Evolutionary conservation across 2,888 invertebrate species (phyloP), one percentile per base, ranked within the genome.

Genomic region (Scaptomyza flava): DNA sequence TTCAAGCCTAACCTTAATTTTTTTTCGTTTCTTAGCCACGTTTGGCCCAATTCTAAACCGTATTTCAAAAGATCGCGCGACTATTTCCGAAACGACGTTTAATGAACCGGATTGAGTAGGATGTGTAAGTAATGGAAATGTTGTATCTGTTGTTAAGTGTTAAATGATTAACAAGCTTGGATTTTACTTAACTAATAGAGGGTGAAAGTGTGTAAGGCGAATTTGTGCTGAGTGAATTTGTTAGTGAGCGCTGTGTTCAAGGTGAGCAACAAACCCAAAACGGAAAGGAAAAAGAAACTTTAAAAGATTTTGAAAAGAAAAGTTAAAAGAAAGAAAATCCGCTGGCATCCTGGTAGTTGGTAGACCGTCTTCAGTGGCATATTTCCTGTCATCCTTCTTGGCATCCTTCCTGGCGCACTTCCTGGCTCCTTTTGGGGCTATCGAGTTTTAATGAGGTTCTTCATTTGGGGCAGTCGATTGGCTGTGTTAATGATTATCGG

Each of bases 1-100:
- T 50, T 50, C 50, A 50, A n/a, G 3, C 50, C 20, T 50, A 50
- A 50, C 50, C 34, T 50, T 50, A 50, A 57, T 23, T 51, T 23
- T 23, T 33, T 41, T 52, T 47, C 41, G 48, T n/a, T 33, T 41
- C 30, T 9, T 33, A 34, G 48, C 48, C 48, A 8, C 34, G 48
- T 6, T 50, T 50, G 33, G 48, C 48, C 33, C 34, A 50, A 50
- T 20, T 34, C 33, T 20, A 48, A 48, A 1, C 6, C n/a, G 12
- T 20, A 12, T 20, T 20, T 48, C 8, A 33, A 9, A 14, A 12
- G 1, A 9, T 48, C 33, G 17, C 20, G 3, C n/a, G 9, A 6
- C 5, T n/a, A n/a, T 30, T 46, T 27, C 2, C 31, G 30, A 30
- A 30, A 30, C 30, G 30, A 17, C 30, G 31, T 31, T 31, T 31